Base-by-base conservation (phyloP, 1,140 invertebrate genomes). In the Eupristina koningsbergeri region DNA sequence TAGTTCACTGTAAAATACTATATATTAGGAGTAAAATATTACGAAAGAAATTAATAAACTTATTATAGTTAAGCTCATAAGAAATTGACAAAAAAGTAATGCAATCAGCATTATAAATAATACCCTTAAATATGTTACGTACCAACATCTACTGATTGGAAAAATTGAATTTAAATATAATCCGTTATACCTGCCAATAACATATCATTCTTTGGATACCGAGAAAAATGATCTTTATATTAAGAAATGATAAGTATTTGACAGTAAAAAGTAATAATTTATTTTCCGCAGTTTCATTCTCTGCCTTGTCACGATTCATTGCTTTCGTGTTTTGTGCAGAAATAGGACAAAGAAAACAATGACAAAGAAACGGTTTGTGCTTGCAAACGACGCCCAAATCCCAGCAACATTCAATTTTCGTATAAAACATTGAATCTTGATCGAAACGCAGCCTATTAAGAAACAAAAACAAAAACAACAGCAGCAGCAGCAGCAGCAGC, bases 401-500 rank as follows among this genome's bases (percentile, higher is more conserved):
- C n/a, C n/a, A n/a, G 73, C 6, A 50, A 50, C 29, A 53, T 50
- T 50, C 13, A 75, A 75, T 75, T 75, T 75, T 34, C 29, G 73
- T 50, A 71, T 71, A 71, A 74, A 74, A 74, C 45, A 50, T 74
- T 29, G 29, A 47, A 31, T 74, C 45, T 17, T n/a, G 29, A 34
- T 50, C 45, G 73, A 7, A 50, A 34, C 73, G 17, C 69, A 0
- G 29, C 13, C 39, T n/a, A 73, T 45, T 26, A 73, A 73, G 45
- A 71, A 69, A 39, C 64, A 69, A 36, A 69, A 36, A n/a, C 3
- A 29, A 29, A 34, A 34, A 17, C n/a, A n/a, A n/a, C n/a, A n/a
- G n/a, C n/a, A n/a, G n/a, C n/a, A n/a, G n/a, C n/a, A n/a, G n/a
- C n/a, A n/a, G n/a, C n/a, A n/a, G n/a, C n/a, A n/a, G n/a, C n/a